phyloP scores from a whole-genome alignment of 2,888 invertebrate species.

The Chrysolina oricalcia region DNA sequence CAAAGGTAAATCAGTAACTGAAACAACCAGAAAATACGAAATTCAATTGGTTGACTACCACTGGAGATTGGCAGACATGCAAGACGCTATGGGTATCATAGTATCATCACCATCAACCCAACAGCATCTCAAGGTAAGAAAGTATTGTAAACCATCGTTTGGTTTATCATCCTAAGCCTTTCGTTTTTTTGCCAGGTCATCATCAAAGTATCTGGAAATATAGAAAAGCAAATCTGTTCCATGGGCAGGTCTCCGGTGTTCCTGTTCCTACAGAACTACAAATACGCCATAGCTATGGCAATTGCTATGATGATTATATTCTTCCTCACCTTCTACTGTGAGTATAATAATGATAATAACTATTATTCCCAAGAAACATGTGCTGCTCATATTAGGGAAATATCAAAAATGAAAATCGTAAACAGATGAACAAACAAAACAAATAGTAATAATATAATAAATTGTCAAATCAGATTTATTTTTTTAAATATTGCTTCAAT shows the following conservation, averaged over 20 bases:
- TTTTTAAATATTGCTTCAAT: too few species aligned
- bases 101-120: conserved; percentile 65
- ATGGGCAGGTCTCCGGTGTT: conserved; percentile 56
- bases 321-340: conserved; percentile 68
- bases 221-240: conserved; percentile 53
- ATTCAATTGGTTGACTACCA: conserved; percentile 68
- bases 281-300: conserved; percentile 59
- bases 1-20: conserved; percentile 55
- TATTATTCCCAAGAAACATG: too few species aligned
- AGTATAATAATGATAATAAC: too few species aligned
- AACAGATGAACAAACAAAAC: too few species aligned
- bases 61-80: conserved; percentile 67
- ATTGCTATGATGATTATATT: conserved; percentile 65
- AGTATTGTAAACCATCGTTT: conserved; percentile 6
- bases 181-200: conserved; percentile 54
- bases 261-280: conserved; percentile 58
- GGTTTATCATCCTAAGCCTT: conserved; percentile 6
- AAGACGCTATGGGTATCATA: conserved; percentile 66
- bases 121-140: conserved; percentile 62
- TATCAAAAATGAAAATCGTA: too few species aligned
- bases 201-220: conserved; percentile 56
- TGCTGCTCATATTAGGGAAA: too few species aligned
- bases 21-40: conserved; percentile 59
- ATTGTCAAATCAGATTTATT: too few species aligned
- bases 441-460: too few species aligned